These are phyloP conservation scores for Nerophis lumbriciformis DNA, from an alignment of 2,113 vertebrate genomes.

Conservation along the genomic window DNA sequence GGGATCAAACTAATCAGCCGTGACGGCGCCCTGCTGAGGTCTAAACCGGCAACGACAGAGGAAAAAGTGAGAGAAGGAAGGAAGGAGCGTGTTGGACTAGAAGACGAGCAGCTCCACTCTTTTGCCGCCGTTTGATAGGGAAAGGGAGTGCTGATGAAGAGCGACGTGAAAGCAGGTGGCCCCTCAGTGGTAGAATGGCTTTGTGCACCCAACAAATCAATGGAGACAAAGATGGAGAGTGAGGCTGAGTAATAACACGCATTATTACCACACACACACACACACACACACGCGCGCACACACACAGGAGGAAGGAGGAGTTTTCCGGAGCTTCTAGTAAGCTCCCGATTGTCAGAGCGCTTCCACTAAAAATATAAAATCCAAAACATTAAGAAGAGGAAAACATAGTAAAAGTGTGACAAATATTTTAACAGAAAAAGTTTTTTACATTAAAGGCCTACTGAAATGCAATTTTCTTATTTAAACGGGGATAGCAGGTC, in stretches of 20 bases:
- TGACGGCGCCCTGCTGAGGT: constrained; percentile 43
- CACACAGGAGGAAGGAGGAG: constrained; percentile 33
- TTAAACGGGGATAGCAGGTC: no score
- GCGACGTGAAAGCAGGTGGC: constrained; percentile 41
- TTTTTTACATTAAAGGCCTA: no score
- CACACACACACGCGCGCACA: no score
- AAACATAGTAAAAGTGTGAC: background rate
- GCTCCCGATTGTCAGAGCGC: constrained; percentile 9
- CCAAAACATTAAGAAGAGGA: background rate
- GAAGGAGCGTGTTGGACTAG: constrained; percentile 34
- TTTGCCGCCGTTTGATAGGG: constrained; percentile 13
- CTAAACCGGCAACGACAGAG: constrained; percentile 24
- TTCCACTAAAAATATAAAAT: background rate
- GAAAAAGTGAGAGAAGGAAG: constrained; percentile 17
- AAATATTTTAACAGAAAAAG: no score
- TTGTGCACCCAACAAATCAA: constrained; percentile 39
- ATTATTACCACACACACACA: constrained; percentile 28
- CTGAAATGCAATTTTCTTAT: no score
- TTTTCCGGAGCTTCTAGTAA: constrained; percentile 40
- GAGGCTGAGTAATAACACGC: constrained; percentile 8
- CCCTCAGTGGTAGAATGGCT: constrained; percentile 53
- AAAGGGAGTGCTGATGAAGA: background rate
- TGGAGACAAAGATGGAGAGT: constrained; percentile 32
- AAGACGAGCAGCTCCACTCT: constrained; percentile 48
- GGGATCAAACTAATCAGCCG: constrained; percentile 46